Conservation (phyloP, 1,140 invertebrate species). For the Caenorhabditis briggsae region DNA sequence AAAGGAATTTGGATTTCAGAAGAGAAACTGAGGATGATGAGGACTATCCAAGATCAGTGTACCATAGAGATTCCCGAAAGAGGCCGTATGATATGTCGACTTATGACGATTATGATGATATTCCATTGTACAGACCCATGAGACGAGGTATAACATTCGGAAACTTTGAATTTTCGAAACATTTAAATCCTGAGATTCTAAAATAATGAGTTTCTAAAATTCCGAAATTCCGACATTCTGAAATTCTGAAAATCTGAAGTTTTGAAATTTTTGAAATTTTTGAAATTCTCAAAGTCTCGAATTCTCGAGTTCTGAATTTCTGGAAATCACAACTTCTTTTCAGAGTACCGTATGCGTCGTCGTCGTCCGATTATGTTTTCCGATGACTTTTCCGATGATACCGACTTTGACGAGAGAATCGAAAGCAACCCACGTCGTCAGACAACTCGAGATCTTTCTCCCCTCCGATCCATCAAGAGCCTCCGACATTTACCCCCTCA, state of each 20-base stretch:
- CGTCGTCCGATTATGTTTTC: slow-evolving; percentile 32
- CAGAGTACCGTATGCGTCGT: slow-evolving; percentile 41
- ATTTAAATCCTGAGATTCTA: too few species aligned
- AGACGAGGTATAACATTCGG: background rate
- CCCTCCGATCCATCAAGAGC: background rate
- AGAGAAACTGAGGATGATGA: background rate
- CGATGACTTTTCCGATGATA: background rate
- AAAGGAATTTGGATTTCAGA: background rate
- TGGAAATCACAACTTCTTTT: too few species aligned
- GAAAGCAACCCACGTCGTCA: background rate
- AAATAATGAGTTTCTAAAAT: too few species aligned
- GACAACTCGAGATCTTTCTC: slow-evolving; percentile 13
- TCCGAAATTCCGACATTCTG: too few species aligned
- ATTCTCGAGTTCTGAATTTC: too few species aligned
- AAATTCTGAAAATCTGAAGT: too few species aligned
- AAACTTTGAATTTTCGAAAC: too few species aligned
- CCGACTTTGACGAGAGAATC: slow-evolving; percentile 10
- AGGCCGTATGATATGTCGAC: slow-evolving; percentile 28
- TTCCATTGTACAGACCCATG: slow-evolving; percentile 48
- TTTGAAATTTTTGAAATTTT: too few species aligned
- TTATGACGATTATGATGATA: slow-evolving; percentile 49
- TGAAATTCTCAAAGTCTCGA: too few species aligned
- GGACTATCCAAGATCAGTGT: slow-evolving; percentile 17
- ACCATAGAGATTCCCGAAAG: slow-evolving; percentile 19
- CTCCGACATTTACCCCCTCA: slow-evolving; percentile 7